Evolutionary conservation across 2,797 vertebrate species (phyloP), one percentile per base, ranked within the genome.

Genomic region (Poeciliopsis paucimaculata): DNA sequence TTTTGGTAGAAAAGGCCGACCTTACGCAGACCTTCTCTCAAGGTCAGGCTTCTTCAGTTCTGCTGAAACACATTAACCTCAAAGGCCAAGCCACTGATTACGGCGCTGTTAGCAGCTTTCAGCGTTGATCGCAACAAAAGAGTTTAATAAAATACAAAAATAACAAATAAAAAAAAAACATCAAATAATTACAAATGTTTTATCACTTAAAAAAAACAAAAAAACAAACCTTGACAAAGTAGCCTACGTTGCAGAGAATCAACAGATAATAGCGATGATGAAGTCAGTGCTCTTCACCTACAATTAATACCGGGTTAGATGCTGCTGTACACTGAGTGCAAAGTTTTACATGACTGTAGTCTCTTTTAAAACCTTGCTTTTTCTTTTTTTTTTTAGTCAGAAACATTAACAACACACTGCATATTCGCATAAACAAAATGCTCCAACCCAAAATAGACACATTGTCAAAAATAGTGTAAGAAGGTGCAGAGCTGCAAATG

Each of bases 51-150:
- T 57, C 64, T 77, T 82, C 75, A 81, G 49, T 64, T 5, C 26
- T 47, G 31, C n/a, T 82, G 64, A 87, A 85, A 79, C 80, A 78
- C 86, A 77, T 81, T 80, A 80, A 77, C 81, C 77, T 72, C 71
- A 73, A 43, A 77, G 66, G 77, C 55, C 66, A 36, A 68, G 78
- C 83, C 57, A 3, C 72, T 1, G 8, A 73, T 60, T 49, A 8
- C 1, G 75, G 77, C 60, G 3, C 53, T 0, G 31, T 81, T 81
- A 77, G 80, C 75, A 28, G 20, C 20, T 83, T 85, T 51, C 53
- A 76, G 81, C 77, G 8, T 72, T 76, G 73, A 68, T 16, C 20
- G 16, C 73, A 77, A 82, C 51, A 80, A 78, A 81, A 71, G 73
- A 10, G 41, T 15, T 45, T 18, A 55, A 76, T 39, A 75, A 77